Percentiles rank a stretch among this genome's conserved stretches.
Conservation (phyloP, 2,888 invertebrate genomes). For the Mycalesis mineus region DNA sequence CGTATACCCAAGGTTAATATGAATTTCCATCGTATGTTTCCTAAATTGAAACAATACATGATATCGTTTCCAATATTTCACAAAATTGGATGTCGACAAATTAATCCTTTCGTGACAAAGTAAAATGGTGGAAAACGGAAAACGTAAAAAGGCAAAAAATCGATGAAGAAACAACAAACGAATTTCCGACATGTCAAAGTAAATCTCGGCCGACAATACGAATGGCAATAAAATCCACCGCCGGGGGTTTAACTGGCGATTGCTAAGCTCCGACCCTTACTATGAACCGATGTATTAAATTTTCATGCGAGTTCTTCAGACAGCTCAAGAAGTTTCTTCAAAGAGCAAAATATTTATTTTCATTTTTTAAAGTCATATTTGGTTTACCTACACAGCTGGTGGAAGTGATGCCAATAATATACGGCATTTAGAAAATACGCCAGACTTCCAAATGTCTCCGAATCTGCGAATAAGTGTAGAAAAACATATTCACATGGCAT, state of each 20-base stretch:
- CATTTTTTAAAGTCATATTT: no score
- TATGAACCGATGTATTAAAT: slow-evolving; percentile 16
- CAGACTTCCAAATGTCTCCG: no score
- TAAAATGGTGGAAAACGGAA: slow-evolving; percentile 27
- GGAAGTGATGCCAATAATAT: no score
- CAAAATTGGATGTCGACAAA: slow-evolving; percentile 19
- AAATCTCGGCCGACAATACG: slow-evolving; percentile 74
- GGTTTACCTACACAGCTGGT: no score
- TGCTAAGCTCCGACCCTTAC: slow-evolving; percentile 61
- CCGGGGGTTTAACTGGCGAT: slow-evolving; percentile 56
- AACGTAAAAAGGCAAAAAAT: slow-evolving; percentile 27
- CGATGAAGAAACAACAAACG: slow-evolving; percentile 58
- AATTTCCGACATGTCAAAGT: slow-evolving; percentile 72
- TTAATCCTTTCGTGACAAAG: slow-evolving; percentile 29
- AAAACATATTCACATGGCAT: no score
- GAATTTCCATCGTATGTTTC: not conserved
- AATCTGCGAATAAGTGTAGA: no score
- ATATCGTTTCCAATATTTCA: slow-evolving; percentile 10
- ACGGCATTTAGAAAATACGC: no score
- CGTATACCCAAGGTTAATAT: no score
- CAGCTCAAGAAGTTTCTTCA: no score
- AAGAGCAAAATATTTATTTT: no score
- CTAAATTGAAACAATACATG: not conserved
- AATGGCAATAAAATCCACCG: slow-evolving; percentile 73
- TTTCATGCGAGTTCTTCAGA: no score